These are phyloP conservation scores for Coelopa pilipes DNA, from an alignment of 2,888 invertebrate genomes.

Conservation along the genomic window DNA sequence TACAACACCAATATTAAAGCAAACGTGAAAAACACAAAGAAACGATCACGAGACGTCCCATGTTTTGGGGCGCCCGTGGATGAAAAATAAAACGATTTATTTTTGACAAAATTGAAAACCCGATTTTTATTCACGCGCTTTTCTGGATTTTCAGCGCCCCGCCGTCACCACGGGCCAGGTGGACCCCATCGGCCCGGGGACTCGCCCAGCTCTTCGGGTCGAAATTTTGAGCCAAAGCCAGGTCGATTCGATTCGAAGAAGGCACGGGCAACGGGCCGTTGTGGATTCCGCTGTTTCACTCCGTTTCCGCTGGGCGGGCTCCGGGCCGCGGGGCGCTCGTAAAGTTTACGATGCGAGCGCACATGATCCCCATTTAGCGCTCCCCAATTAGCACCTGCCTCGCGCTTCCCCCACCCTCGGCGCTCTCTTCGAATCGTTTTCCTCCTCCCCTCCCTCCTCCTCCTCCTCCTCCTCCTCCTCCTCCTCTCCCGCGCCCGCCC, in stretches of 20 bases:
- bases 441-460: no score
- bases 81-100: slow-evolving; percentile 44
- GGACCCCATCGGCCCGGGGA: no score
- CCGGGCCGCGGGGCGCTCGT: background rate
- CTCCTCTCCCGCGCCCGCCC: no score
- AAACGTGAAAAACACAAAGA: slow-evolving; percentile 29
- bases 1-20: slow-evolving; percentile 26
- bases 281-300: no score
- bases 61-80: slow-evolving; percentile 29
- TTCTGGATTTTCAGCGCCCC: no score
- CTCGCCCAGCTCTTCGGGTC: background rate
- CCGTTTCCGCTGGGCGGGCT: no score
- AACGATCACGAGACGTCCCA: slow-evolving; percentile 14
- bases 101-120: slow-evolving; percentile 39
- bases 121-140: background rate
- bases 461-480: no score
- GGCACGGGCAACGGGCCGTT: no score
- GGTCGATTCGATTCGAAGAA: background rate
- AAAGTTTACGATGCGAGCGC: background rate
- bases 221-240: background rate
- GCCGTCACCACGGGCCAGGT: no score
- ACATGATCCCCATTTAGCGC: slow-evolving; percentile 12
- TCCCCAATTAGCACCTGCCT: background rate
- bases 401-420: no score
- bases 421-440: no score